Percentiles rank a stretch among this genome's conserved stretches.
These are phyloP conservation scores for Carassius carassius DNA, from an alignment of 2,113 vertebrate genomes.

Conservation along the genomic window DNA sequence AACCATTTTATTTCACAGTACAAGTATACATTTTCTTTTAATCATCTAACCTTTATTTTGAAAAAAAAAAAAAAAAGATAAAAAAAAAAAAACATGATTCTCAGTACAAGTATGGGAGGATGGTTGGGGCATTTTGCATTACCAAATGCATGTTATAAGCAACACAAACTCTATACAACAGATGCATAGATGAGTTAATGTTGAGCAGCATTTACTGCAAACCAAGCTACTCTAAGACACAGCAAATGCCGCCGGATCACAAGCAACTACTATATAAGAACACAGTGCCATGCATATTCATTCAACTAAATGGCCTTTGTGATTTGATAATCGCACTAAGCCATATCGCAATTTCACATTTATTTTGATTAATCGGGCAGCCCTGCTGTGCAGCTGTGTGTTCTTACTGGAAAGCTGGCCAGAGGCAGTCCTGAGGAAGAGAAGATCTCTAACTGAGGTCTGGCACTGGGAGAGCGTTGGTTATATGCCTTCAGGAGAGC, in stretches of 20 bases:
- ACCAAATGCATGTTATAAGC: neutral
- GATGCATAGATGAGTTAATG: neutral
- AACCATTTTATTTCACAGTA: no score
- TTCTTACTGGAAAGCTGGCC: constrained; percentile 63
- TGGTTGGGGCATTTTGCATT: no score
- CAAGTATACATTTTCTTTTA: no score
- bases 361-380: neutral
- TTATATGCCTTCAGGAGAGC: constrained; percentile 83
- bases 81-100: no score
- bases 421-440: constrained; percentile 82
- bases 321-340: neutral
- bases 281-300: neutral
- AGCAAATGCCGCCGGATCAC: neutral
- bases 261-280: neutral
- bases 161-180: neutral
- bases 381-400: neutral
- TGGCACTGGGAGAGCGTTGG: constrained; percentile 77
- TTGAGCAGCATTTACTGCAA: no score
- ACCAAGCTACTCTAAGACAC: neutral
- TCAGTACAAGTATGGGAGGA: no score
- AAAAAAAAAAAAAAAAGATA: no score
- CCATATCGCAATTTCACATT: no score
- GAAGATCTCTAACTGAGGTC: constrained; percentile 88
- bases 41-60: no score
- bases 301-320: neutral